Evolutionary conservation across 2,113 vertebrate species (phyloP).

Genomic region (Panthera uncia): DNA sequence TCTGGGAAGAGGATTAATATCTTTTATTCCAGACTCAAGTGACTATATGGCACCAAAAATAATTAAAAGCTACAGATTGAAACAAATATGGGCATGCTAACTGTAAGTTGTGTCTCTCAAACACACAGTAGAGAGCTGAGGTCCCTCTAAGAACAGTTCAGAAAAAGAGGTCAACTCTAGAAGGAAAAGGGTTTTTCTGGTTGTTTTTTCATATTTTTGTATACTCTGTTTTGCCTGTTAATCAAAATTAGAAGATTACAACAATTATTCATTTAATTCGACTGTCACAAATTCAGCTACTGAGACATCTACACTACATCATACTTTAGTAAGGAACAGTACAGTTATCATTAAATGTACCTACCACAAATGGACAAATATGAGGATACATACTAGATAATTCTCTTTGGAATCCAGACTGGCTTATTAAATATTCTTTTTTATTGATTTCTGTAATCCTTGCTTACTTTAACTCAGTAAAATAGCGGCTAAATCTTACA

Average conservation of each 20-base stretch:
- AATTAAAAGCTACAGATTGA: neutral
- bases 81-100: neutral
- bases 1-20: neutral
- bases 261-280: constrained; percentile 8
- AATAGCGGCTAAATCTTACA: constrained; percentile 73
- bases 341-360: constrained; percentile 62
- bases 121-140: neutral
- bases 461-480: constrained; percentile 79
- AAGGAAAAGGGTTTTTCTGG: neutral
- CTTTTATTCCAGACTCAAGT: neutral
- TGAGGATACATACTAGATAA: constrained; percentile 77
- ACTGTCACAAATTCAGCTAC: neutral
- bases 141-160: neutral
- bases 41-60: neutral
- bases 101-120: neutral
- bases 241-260: neutral
- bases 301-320: neutral
- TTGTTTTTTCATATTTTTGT: neutral
- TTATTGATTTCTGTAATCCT: constrained; percentile 82
- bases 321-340: constrained; percentile 54
- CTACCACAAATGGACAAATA: constrained; percentile 75
- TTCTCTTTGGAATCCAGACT: constrained; percentile 80
- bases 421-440: constrained; percentile 81
- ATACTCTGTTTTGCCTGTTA: neutral
- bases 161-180: constrained; percentile 15